Evolutionary conservation across 1,140 invertebrate species (phyloP).

Genomic region (Diabrotica undecimpunctata): DNA sequence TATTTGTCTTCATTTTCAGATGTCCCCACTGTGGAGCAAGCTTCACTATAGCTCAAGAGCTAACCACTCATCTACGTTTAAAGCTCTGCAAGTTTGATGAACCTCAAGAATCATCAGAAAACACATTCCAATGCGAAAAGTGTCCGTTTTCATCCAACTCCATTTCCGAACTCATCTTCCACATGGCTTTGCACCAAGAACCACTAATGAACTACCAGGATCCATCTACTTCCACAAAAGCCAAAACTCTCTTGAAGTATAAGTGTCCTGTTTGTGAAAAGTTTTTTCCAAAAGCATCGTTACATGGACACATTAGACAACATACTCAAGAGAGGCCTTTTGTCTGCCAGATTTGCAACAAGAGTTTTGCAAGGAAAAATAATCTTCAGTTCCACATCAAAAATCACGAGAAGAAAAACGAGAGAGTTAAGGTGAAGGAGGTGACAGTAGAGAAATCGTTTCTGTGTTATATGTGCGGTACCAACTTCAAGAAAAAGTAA

Average conservation of each 20-base stretch:
- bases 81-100: constrained; percentile 53
- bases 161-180: constrained; percentile 61
- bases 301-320: constrained; percentile 65
- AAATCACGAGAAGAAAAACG: constrained; percentile 45
- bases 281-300: constrained; percentile 63
- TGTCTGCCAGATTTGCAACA: constrained; percentile 56
- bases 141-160: constrained; percentile 51
- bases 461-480: constrained; percentile 59
- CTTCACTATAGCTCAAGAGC: constrained; percentile 69
- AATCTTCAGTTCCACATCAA: constrained; percentile 57
- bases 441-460: constrained; percentile 37
- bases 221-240: constrained; percentile 39
- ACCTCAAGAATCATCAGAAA: constrained; percentile 17
- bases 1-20: constrained; percentile 47
- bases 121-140: constrained; percentile 45
- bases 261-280: constrained; percentile 65
- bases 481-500: constrained; percentile 61
- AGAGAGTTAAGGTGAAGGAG: constrained; percentile 20
- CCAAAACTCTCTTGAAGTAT: constrained; percentile 52
- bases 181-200: constrained; percentile 59
- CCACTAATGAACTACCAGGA: constrained; percentile 44
- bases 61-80: constrained; percentile 61
- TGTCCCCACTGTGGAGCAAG: constrained; percentile 64
- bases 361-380: constrained; percentile 63
- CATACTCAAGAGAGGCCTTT: constrained; percentile 79